Conservation (phyloP, 2,113 vertebrate species). For the Strix aluco region DNA sequence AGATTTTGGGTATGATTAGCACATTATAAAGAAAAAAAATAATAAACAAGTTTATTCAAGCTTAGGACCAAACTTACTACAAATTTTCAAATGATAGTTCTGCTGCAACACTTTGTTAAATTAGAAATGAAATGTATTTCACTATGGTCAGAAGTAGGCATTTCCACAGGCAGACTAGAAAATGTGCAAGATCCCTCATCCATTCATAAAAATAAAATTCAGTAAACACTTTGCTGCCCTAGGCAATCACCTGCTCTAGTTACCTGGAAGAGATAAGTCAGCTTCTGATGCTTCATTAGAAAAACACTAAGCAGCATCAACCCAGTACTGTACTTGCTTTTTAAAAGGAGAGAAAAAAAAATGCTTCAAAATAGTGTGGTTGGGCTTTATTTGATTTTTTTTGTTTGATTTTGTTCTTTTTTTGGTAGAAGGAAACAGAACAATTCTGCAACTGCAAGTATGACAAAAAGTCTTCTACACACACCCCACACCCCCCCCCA, state of each 20-base stretch:
- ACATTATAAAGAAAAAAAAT: neutral
- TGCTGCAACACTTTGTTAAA: neutral
- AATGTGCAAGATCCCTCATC: neutral
- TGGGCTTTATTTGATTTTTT: neutral
- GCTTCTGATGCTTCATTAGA: neutral
- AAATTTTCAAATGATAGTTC: neutral
- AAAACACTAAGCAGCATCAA: neutral
- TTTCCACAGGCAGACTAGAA: neutral
- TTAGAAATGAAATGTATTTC: neutral
- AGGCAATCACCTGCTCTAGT: neutral
- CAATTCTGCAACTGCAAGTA: neutral
- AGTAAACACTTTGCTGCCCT: neutral
- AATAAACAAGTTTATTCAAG: neutral
- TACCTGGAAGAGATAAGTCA: neutral
- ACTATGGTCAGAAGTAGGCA: neutral
- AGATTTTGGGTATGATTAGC: neutral
- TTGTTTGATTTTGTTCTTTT: neutral
- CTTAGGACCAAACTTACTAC: neutral
- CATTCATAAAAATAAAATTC: neutral
- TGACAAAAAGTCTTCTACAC: neutral
- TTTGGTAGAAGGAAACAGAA: neutral
- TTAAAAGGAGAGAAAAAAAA: neutral
- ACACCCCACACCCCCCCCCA: accelerated
- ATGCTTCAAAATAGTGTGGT: neutral
- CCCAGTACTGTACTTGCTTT: neutral